Evolutionary conservation across 1,140 invertebrate genomes (phyloP).

Genomic region (Sweltsa coloradensis): DNA sequence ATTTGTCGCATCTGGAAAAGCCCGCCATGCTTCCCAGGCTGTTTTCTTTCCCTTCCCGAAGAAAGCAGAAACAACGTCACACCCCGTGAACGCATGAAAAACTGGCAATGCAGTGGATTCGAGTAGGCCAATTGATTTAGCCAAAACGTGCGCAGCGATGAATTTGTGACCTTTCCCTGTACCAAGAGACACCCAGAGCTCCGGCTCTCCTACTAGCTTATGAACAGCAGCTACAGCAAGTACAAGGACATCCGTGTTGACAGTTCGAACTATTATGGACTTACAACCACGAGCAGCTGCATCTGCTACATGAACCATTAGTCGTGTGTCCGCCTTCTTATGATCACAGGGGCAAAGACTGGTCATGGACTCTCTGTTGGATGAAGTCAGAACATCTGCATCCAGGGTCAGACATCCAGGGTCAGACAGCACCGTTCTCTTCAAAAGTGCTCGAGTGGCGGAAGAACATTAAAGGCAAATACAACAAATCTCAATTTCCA

Average conservation of each 20-base stretch:
- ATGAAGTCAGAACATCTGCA: neutral
- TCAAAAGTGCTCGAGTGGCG: no score
- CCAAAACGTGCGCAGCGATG: neutral
- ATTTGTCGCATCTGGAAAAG: constrained; percentile 15
- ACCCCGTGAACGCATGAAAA: constrained; percentile 20
- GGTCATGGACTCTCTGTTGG: neutral
- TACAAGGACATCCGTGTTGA: constrained; percentile 22
- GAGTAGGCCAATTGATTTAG: neutral
- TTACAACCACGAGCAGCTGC: constrained; percentile 10
- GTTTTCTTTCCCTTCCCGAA: constrained; percentile 18
- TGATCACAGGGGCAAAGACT: constrained; percentile 17
- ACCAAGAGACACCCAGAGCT: constrained; percentile 13
- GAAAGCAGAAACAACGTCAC: constrained; percentile 19
- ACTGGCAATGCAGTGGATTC: constrained; percentile 5
- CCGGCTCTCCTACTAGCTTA: neutral
- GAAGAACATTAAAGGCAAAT: no score
- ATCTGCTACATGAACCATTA: constrained; percentile 19
- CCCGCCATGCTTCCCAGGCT: constrained; percentile 18
- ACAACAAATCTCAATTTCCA: no score
- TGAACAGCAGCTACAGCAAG: constrained; percentile 11
- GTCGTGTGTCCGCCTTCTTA: constrained; percentile 20
- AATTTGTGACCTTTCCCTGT: constrained; percentile 10
- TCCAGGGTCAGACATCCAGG: no score
- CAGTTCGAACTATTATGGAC: constrained; percentile 13
- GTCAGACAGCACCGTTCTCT: no score